Evolutionary conservation across 2,888 invertebrate genomes (phyloP).

Genomic region (Cyaniris semiargus): DNA sequence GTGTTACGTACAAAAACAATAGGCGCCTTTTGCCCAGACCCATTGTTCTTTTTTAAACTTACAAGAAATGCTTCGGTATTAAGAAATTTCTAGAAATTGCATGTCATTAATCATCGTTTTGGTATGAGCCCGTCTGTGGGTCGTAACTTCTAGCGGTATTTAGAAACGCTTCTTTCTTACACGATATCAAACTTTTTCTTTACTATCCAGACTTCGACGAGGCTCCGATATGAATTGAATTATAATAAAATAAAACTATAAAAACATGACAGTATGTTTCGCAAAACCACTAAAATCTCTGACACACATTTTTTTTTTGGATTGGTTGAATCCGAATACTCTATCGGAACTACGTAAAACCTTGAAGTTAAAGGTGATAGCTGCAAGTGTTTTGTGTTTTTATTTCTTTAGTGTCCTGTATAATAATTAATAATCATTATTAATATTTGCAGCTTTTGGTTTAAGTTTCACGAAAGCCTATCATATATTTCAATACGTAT

Average conservation of each 20-base stretch:
- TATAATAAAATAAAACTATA: not conserved
- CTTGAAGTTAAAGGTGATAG: too few relatives aligned
- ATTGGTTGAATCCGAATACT: not conserved
- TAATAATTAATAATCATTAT: too few relatives aligned
- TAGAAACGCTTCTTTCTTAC: not conserved
- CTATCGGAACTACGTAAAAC: not conserved
- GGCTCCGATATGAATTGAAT: not conserved
- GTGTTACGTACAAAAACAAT: constrained; percentile 24
- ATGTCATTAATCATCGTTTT: constrained; percentile 23
- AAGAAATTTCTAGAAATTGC: constrained; percentile 13
- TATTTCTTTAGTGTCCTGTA: too few relatives aligned
- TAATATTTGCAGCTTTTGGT: too few relatives aligned
- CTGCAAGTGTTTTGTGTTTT: too few relatives aligned
- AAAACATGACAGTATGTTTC: not conserved
- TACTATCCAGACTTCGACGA: not conserved
- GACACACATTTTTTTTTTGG: too few relatives aligned
- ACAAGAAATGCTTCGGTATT: constrained; percentile 24
- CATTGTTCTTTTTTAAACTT: constrained; percentile 7
- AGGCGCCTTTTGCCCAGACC: not conserved
- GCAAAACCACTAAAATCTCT: too few relatives aligned
- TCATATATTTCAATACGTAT: too few relatives aligned
- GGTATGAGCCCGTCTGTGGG: constrained; percentile 5
- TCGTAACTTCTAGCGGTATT: constrained; percentile 19
- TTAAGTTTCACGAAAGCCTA: too few relatives aligned
- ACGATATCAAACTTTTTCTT: not conserved